Evolutionary conservation across 2,797 vertebrate species (phyloP).

Genomic region (Iguana delicatissima): DNA sequence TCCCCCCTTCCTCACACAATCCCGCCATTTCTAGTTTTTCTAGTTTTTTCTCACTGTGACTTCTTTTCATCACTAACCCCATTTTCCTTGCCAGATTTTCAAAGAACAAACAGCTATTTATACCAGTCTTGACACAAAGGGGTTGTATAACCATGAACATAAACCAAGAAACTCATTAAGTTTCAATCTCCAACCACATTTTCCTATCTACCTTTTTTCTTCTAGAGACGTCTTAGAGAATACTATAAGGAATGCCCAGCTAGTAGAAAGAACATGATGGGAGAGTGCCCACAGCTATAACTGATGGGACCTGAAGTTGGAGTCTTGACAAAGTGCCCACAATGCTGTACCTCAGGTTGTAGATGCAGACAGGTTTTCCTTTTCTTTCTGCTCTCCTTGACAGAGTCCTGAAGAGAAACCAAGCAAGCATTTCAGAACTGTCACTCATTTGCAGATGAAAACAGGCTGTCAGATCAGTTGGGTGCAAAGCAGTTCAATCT

Average conservation of each 20-base stretch:
- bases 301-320: too few species aligned
- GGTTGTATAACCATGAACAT: background rate
- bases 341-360: background rate
- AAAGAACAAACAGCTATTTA: background rate
- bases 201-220: background rate
- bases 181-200: background rate
- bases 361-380: background rate
- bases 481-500: background rate
- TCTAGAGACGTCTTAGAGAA: background rate
- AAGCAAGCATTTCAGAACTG: background rate
- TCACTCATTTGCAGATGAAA: background rate
- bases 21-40: background rate
- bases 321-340: background rate
- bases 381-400: background rate
- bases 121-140: background rate
- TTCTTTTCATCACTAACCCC: background rate
- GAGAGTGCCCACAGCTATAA: background rate
- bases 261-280: background rate
- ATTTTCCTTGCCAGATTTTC: constrained; percentile 9
- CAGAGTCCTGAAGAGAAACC: background rate
- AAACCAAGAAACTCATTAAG: background rate
- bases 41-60: too few species aligned
- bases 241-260: background rate
- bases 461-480: background rate
- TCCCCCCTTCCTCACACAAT: background rate